Conservation (phyloP, 2,113 vertebrate genomes). For the Oncorhynchus mykiss region DNA sequence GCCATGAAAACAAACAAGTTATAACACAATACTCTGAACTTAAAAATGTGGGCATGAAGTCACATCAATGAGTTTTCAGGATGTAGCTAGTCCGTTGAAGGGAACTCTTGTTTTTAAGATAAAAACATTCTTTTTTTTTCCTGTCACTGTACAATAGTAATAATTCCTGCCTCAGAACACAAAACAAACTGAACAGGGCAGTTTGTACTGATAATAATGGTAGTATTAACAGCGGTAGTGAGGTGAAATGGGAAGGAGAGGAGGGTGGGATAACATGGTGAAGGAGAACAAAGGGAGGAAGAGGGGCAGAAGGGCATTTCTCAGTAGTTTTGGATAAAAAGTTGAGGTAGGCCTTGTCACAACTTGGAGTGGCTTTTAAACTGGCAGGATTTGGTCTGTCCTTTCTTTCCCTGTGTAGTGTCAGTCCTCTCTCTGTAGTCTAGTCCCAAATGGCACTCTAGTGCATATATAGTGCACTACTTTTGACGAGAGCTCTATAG, state of each 20-base stretch:
- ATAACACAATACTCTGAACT: constrained; percentile 1
- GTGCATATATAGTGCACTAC: too few relatives aligned
- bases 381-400: constrained; percentile 73
- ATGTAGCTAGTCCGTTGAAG: constrained; percentile 12
- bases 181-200: constrained; percentile 8
- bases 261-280: not conserved
- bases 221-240: constrained; percentile 59
- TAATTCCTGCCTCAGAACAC: constrained; percentile 53
- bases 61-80: constrained; percentile 14
- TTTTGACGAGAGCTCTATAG: too few relatives aligned
- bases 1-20: constrained; percentile 25
- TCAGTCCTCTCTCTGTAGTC: too few relatives aligned
- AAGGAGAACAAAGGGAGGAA: not conserved
- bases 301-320: constrained; percentile 33
- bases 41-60: constrained; percentile 5
- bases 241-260: constrained; percentile 23
- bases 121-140: not conserved
- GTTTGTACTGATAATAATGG: constrained; percentile 33
- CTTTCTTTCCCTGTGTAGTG: constrained; percentile 13
- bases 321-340: constrained; percentile 83
- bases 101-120: constrained; percentile 19
- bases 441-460: too few relatives aligned
- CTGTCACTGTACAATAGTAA: constrained; percentile 57
- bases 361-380: constrained; percentile 75
- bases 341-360: constrained; percentile 80